These are phyloP conservation scores for Ianthella basta DNA, from an alignment of 37 sponge, comb jelly and placozoan species.

Conservation along the genomic window DNA sequence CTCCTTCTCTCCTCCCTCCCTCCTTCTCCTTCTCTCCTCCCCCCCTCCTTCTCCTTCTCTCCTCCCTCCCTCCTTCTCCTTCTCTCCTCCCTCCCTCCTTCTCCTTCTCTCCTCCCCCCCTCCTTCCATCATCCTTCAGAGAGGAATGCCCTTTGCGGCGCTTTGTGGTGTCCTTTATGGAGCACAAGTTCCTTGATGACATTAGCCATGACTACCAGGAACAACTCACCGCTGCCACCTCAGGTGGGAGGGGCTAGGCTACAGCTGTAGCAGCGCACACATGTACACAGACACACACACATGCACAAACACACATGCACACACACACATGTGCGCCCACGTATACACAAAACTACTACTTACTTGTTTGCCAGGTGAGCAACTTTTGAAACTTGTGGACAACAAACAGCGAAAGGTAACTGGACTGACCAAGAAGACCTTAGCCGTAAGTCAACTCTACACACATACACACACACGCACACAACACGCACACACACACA, in stretches of 20 bases:
- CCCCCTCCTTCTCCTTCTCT: no score
- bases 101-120: no score
- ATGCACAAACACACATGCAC: no score
- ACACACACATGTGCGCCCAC: neutral
- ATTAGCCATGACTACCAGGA: constrained; percentile 62
- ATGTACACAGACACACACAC: neutral
- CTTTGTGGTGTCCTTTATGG: constrained; percentile 56
- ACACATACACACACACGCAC: no score
- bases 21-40: no score
- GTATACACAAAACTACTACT: neutral
- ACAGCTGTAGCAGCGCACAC: no score
- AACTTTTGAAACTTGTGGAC: constrained; percentile 35
- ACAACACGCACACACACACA: no score
- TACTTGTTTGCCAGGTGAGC: constrained; percentile 65
- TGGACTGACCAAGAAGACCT: neutral
- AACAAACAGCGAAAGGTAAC: constrained; percentile 32
- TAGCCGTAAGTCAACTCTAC: neutral
- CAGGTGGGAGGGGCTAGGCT: neutral
- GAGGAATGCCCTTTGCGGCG: neutral
- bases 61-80: no score
- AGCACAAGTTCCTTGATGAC: constrained; percentile 76
- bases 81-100: no score
- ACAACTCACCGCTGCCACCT: constrained; percentile 50
- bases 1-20: neutral
- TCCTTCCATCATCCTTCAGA: no score